Conservation (phyloP, 1,140 invertebrate species). For the Mercenaria mercenaria region DNA sequence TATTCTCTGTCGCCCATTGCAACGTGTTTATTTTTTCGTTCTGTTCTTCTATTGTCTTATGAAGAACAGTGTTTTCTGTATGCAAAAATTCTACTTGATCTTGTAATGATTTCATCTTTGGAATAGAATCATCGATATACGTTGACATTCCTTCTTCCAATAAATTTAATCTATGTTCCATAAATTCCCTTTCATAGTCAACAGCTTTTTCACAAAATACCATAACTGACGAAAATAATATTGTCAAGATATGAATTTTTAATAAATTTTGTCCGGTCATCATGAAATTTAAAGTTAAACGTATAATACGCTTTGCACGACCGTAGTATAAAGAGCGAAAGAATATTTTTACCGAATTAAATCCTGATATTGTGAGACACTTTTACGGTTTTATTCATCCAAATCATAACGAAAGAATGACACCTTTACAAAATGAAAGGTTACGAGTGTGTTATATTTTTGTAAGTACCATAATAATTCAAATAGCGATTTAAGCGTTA, state of each 20-base stretch:
- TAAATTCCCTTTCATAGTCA: neutral
- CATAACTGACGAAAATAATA: neutral
- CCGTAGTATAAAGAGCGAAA: too few species aligned
- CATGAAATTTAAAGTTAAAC: neutral
- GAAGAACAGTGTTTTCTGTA: neutral
- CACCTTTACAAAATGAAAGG: neutral
- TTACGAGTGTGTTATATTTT: neutral
- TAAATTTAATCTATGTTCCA: conserved; percentile 2
- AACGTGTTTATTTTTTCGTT: neutral
- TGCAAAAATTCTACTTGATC: conserved; percentile 5
- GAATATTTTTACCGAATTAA: too few species aligned
- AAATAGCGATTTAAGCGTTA: too few species aligned
- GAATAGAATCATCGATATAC: neutral
- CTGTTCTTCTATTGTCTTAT: conserved; percentile 3
- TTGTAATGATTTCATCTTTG: neutral
- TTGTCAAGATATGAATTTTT: neutral
- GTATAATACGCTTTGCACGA: too few species aligned
- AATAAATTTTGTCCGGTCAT: neutral
- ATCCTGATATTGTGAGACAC: too few species aligned
- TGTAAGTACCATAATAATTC: neutral
- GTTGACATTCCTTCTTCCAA: conserved; percentile 8
- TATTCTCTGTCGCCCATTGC: conserved; percentile 20
- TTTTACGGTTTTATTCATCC: neutral
- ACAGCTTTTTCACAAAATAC: neutral
- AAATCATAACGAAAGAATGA: neutral